Conservation (phyloP, 2,797 vertebrate species). For the Rhinophrynus dorsalis region DNA sequence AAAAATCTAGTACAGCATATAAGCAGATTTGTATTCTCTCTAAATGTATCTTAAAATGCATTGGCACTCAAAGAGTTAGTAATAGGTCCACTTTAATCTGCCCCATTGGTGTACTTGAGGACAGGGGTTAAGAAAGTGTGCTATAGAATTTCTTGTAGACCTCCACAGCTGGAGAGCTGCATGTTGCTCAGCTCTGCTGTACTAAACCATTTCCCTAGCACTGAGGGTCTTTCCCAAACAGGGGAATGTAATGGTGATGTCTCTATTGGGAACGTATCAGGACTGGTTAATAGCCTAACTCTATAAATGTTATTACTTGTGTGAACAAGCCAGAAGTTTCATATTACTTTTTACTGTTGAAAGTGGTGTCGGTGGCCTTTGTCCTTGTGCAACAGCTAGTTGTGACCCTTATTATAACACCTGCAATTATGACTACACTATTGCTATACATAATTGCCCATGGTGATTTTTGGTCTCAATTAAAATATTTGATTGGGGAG, state of each 20-base stretch:
- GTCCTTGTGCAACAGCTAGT: neutral
- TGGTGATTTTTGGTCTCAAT: conserved; percentile 21
- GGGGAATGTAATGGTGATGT: conserved; percentile 25
- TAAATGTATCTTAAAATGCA: no score
- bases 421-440: conserved; percentile 15
- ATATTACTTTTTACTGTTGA: conserved; percentile 40
- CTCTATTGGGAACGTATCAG: conserved; percentile 21
- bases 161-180: no score
- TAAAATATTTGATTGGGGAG: conserved; percentile 17
- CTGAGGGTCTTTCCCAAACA: neutral
- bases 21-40: no score
- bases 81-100: no score
- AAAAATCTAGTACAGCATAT: no score
- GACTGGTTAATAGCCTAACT: conserved; percentile 27
- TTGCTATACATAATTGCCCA: conserved; percentile 16
- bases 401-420: conserved; percentile 6
- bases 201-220: no score
- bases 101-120: no score
- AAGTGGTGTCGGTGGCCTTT: conserved; percentile 22
- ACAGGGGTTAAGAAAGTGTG: no score
- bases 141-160: no score
- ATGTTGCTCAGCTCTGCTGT: no score
- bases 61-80: no score
- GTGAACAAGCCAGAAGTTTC: conserved; percentile 36
- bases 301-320: conserved; percentile 37